Conservation (phyloP, 2,113 vertebrate genomes). For the Tyrannus savana region DNA sequence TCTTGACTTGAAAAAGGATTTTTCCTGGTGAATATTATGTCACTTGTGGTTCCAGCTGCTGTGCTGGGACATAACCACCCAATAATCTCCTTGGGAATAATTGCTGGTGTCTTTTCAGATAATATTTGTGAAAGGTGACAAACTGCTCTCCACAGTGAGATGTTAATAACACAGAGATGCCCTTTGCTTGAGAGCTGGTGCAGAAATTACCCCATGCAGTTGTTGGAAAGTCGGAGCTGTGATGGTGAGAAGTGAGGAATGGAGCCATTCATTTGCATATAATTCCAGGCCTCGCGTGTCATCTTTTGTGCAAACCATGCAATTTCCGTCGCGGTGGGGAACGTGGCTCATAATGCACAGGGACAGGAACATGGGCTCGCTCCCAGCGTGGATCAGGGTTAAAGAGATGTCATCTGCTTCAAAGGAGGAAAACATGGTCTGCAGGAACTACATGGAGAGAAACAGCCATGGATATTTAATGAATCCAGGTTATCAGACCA, state of each 20-base stretch:
- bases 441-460: background rate
- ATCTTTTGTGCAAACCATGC: constrained; percentile 65
- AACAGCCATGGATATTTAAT: background rate
- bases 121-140: constrained; percentile 75
- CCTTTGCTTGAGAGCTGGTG: constrained; percentile 69
- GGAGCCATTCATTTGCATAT: constrained; percentile 69
- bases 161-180: constrained; percentile 73
- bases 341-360: background rate
- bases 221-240: constrained; percentile 55
- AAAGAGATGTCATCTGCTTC: background rate
- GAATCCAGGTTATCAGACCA: background rate
- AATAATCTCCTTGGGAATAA: constrained; percentile 74
- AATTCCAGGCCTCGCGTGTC: constrained; percentile 71
- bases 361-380: background rate
- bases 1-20: background rate
- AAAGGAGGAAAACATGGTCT: background rate
- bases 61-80: constrained; percentile 57
- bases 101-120: constrained; percentile 80
- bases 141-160: constrained; percentile 69
- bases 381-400: constrained; percentile 11
- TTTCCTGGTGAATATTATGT: constrained; percentile 20
- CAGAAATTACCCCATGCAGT: constrained; percentile 57
- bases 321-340: constrained; percentile 67
- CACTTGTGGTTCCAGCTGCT: constrained; percentile 37
- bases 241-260: constrained; percentile 11